Conservation (phyloP, 2,797 vertebrate species). For the Oryzias sinensis region DNA sequence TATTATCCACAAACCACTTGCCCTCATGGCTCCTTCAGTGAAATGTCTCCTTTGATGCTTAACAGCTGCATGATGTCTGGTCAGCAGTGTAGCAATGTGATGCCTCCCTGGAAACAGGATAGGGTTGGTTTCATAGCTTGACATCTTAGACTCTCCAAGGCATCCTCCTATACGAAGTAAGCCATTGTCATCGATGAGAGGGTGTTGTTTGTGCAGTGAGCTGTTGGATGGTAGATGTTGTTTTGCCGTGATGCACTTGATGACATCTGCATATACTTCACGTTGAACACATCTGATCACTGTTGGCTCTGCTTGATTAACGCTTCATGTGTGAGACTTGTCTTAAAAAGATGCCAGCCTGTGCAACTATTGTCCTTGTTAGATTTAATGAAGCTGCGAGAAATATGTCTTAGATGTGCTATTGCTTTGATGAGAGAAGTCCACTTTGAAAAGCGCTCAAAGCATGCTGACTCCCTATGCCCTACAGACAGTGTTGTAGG, state of each 20-base stretch:
- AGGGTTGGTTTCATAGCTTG: conserved; percentile 8
- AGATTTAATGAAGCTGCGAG: conserved; percentile 1
- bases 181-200: neutral
- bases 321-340: conserved; percentile 8
- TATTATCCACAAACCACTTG: conserved; percentile 8
- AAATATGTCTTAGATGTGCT: conserved; percentile 3
- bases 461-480: neutral
- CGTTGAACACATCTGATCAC: conserved; percentile 12
- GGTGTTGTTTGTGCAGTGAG: conserved; percentile 6
- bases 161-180: neutral
- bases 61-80: neutral
- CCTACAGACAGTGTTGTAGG: neutral
- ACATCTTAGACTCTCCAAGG: conserved; percentile 1
- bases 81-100: conserved; percentile 6
- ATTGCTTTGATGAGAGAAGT: neutral
- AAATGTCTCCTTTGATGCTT: conserved; percentile 4
- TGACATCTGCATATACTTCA: conserved; percentile 11
- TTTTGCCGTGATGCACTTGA: conserved; percentile 8
- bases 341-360: conserved; percentile 15
- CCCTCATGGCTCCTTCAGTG: neutral
- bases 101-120: conserved; percentile 12
- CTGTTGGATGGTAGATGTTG: neutral
- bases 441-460: conserved; percentile 13
- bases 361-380: neutral
- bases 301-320: conserved; percentile 1